Conservation (phyloP, 2,797 vertebrate genomes). For the Borostomias antarcticus region DNA sequence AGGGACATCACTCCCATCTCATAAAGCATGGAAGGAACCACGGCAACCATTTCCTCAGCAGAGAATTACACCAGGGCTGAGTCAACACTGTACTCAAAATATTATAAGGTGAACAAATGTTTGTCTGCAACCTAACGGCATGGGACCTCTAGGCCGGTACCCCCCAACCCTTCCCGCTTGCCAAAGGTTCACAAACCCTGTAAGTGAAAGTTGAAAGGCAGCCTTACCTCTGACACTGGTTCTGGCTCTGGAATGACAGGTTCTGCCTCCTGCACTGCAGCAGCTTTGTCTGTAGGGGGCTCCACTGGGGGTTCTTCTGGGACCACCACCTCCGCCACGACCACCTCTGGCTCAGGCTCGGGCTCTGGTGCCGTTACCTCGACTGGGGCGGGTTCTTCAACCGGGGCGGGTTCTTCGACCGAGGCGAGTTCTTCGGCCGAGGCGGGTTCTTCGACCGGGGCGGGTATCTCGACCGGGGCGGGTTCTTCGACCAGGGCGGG, state of each 20-base stretch:
- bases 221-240: conserved; percentile 51
- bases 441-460: conserved; percentile 16
- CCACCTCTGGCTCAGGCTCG: not conserved
- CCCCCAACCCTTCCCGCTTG: not conserved
- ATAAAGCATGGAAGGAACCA: not conserved
- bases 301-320: conserved; percentile 12
- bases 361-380: conserved; percentile 10
- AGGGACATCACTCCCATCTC: conserved; percentile 11
- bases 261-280: conserved; percentile 36
- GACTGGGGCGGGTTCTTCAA: conserved; percentile 3
- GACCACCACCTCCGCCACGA: not conserved
- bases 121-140: not conserved
- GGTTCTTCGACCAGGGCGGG: no score
- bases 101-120: no score
- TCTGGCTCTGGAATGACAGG: conserved; percentile 47
- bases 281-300: conserved; percentile 21
- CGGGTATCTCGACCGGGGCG: not conserved
- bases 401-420: conserved; percentile 27
- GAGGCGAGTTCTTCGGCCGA: conserved; percentile 13
- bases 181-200: not conserved
- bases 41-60: conserved; percentile 20
- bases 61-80: not conserved
- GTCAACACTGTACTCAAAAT: conserved; percentile 10
- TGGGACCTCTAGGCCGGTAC: not conserved
- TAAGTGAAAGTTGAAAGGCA: not conserved